Conservation (phyloP, 2,113 vertebrate species). For the Mungos mungo region DNA sequence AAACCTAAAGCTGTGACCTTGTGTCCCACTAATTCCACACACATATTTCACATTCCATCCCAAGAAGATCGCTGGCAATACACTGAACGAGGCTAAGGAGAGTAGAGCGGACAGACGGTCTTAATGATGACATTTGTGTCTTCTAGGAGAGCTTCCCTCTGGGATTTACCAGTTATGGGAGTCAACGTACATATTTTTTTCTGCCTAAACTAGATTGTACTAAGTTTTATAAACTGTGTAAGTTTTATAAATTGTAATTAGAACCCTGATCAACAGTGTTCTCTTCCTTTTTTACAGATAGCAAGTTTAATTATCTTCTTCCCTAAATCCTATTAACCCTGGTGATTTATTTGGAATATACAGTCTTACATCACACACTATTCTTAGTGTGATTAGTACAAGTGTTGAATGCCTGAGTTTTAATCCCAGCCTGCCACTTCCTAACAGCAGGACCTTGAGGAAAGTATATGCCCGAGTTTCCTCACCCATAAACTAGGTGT, state of each 20-base stretch:
- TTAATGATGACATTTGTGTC: background rate
- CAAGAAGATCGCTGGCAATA: background rate
- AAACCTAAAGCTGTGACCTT: background rate
- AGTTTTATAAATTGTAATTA: slow-evolving; percentile 11
- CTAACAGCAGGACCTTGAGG: background rate
- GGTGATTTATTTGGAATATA: background rate
- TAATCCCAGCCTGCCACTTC: background rate
- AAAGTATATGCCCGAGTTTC: background rate
- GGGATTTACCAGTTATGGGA: background rate
- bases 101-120: background rate
- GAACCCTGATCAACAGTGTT: background rate
- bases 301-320: background rate
- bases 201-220: background rate
- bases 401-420: background rate
- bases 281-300: background rate
- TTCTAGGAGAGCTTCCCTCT: background rate
- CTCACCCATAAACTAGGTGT: background rate
- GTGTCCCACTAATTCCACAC: background rate
- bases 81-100: background rate
- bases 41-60: background rate
- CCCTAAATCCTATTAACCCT: background rate
- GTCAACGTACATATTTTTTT: background rate
- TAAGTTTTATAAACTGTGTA: background rate
- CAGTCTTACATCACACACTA: background rate
- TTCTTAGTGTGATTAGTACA: background rate